These are phyloP conservation scores for Callipepla californica DNA, from an alignment of 2,113 vertebrate species.

Conservation along the genomic window DNA sequence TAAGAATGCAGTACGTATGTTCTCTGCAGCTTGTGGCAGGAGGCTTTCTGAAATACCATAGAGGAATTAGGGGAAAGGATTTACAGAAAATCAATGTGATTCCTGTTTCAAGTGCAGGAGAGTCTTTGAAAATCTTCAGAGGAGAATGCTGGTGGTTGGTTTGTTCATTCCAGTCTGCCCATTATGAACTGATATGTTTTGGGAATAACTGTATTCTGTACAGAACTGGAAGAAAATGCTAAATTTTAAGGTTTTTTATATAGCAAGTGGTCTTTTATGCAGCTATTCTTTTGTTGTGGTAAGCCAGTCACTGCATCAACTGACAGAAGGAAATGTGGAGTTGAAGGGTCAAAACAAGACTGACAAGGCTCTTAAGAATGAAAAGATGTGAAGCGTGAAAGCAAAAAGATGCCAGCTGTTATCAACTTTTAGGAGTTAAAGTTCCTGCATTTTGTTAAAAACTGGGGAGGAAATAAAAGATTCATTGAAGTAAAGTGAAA, in stretches of 20 bases:
- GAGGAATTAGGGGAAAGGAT: constrained; percentile 40
- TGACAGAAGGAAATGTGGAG: constrained; percentile 32
- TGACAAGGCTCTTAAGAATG: constrained; percentile 50
- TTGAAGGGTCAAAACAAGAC: constrained; percentile 52
- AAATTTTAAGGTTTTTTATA: constrained; percentile 25
- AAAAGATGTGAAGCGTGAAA: constrained; percentile 55
- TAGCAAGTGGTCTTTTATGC: not conserved
- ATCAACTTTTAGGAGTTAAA: constrained; percentile 53
- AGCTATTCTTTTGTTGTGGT: not conserved
- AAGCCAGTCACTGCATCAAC: constrained; percentile 20
- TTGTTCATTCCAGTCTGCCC: constrained; percentile 32
- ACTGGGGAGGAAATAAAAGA: constrained; percentile 27
- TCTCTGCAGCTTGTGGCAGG: constrained; percentile 19
- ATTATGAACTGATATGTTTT: not conserved
- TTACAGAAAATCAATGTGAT: constrained; percentile 51
- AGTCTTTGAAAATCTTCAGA: constrained; percentile 54
- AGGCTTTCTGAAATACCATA: constrained; percentile 29
- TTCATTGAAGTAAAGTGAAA: constrained; percentile 46
- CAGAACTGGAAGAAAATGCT: not conserved
- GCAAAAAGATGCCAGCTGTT: constrained; percentile 58
- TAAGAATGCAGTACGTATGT: not conserved
- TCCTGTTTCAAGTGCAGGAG: not conserved
- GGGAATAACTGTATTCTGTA: not conserved
- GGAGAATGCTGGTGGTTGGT: not conserved
- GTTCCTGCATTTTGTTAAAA: constrained; percentile 53